Base-by-base conservation (phyloP, 2,888 invertebrate species). In the Phengaris alcon region DNA sequence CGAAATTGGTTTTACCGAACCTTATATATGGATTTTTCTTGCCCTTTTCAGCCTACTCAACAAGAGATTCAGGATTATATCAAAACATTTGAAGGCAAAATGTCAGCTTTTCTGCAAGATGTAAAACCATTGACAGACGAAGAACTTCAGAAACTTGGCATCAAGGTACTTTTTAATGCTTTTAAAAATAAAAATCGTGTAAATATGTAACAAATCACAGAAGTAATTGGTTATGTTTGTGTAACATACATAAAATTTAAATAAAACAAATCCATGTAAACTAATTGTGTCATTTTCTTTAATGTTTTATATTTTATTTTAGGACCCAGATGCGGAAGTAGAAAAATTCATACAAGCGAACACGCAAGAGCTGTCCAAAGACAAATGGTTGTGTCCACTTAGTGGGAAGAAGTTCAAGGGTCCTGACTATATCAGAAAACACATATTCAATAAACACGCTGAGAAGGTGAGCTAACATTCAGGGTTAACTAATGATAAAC, bases 351-450 rank as follows among this genome's bases (percentile, higher is more conserved):
- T 99, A 15, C 96, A 97, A 83, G 97, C 98, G 0, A 99, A 99
- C 87, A 99, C 99, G 0, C 98, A 99, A 84, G 99, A 99, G 90
- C 86, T 99, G 79, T 97, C 98, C 0, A 99, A 99, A 86, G 99
- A 99, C 87, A 99, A 99, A 84, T 99, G 99, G 99, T 89, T 99
- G 80, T 99, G 99, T 89, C 99, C 99, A 0, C 92, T 99, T 9
- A 99, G 99, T 75, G 99, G 99, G 0, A 99, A 99, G 89, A 99
- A 99, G 88, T 99, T 99, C 91, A 99, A 99, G 88, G 97, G 99
- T 0, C 99, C 99, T 0, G 99, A 99, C 87, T 99, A 99, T 90
- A 99, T 99, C 52, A 96, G 98, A 77, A 99, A 99, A 87, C 99
- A 99, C 87, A 98, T 99, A 79, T 97, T 98, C 86, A 99, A 99